Percentiles rank a stretch among this genome's conserved stretches.
Conservation (phyloP, 2,797 vertebrate genomes). For the Chaunax sp. region DNA sequence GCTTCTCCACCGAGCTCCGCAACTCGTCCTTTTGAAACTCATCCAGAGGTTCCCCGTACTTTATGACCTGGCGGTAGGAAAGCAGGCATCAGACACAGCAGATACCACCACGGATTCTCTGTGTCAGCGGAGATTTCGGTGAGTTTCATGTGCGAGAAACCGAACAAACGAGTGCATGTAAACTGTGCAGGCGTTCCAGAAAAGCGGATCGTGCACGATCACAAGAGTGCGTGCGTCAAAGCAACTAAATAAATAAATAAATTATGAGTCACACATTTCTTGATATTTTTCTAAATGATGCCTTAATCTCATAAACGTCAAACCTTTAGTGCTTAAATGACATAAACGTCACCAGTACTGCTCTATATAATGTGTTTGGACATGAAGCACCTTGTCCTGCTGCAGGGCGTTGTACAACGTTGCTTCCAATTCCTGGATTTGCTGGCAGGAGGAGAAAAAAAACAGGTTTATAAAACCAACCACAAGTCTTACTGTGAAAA, state of each 20-base stretch:
- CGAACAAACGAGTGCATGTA: neutral
- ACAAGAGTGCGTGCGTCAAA: neutral
- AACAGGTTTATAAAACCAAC: neutral
- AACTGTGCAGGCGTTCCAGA: conserved; percentile 3
- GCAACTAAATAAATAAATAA: neutral
- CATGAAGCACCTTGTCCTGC: conserved; percentile 88
- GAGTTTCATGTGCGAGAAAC: neutral
- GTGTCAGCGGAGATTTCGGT: neutral
- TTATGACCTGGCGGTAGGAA: conserved; percentile 84
- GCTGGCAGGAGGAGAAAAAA: conserved; percentile 80
- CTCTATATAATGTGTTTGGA: neutral
- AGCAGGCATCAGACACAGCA: neutral
- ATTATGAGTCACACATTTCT: neutral
- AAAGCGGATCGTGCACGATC: neutral
- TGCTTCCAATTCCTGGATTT: conserved; percentile 99
- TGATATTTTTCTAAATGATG: neutral
- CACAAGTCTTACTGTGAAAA: too few relatives aligned
- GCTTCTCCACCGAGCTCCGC: conserved; percentile 93
- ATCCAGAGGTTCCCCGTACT: conserved; percentile 93
- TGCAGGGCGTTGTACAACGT: conserved; percentile 98
- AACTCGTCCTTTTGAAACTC: conserved; percentile 96
- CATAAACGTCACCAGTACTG: too few relatives aligned
- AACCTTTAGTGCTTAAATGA: too few relatives aligned
- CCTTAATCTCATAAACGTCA: neutral
- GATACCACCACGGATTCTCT: neutral